Percentiles rank a stretch among this genome's conserved stretches.
phyloP scores from a whole-genome alignment of 1,140 invertebrate genomes.

The Zaprionus tsacasi region DNA sequence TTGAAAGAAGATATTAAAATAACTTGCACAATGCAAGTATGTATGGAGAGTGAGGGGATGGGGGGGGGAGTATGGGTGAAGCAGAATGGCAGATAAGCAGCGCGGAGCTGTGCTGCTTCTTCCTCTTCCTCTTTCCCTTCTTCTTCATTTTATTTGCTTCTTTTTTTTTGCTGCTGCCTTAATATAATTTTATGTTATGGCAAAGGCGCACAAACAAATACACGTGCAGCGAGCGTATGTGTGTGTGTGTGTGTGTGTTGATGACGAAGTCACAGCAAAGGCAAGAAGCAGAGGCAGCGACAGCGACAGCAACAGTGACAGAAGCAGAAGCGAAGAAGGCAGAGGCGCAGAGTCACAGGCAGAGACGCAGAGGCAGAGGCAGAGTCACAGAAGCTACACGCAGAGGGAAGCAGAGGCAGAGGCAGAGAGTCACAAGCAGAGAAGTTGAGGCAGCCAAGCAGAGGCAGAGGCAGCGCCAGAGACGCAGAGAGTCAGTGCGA shows the following conservation, averaged over 20 bases:
- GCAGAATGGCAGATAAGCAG: slow-evolving; percentile 63
- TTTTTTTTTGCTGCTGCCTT: slow-evolving; percentile 53
- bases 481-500: no score
- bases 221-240: slow-evolving; percentile 41
- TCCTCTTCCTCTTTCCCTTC: not conserved
- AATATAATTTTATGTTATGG: slow-evolving; percentile 73
- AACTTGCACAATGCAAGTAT: slow-evolving; percentile 60
- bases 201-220: slow-evolving; percentile 41
- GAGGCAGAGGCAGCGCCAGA: slow-evolving; percentile 32
- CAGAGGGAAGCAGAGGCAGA: no score
- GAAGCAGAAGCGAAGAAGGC: slow-evolving; percentile 7
- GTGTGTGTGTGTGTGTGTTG: slow-evolving; percentile 24
- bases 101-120: slow-evolving; percentile 5
- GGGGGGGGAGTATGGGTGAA: not conserved
- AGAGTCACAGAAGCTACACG: not conserved
- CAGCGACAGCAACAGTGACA: slow-evolving; percentile 17
- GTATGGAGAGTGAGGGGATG: not conserved
- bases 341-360: not conserved
- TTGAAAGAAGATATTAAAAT: slow-evolving; percentile 75
- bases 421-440: no score
- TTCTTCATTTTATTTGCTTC: no score
- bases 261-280: slow-evolving; percentile 59
- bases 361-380: not conserved
- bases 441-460: not conserved
- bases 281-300: not conserved